Evolutionary conservation across 2,888 invertebrate species (phyloP).

Genomic region (Gryllus longicercus): DNA sequence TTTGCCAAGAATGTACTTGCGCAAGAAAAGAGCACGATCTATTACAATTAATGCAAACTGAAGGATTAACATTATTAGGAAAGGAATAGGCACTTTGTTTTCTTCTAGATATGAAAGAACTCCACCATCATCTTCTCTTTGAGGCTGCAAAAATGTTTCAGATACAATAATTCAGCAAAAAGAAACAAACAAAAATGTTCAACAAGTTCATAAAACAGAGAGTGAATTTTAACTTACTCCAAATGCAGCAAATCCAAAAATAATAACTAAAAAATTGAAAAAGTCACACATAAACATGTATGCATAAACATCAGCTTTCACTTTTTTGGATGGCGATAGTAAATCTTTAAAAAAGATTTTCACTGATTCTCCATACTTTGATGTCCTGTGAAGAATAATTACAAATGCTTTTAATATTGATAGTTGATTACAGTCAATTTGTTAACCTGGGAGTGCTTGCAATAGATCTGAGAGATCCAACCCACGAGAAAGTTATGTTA

Average conservation of each 20-base stretch:
- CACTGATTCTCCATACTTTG: slow-evolving; percentile 67
- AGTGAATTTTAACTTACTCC: slow-evolving; percentile 66
- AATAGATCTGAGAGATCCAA: background rate
- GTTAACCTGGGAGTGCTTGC: background rate
- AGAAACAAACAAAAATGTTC: slow-evolving; percentile 28
- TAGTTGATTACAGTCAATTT: background rate
- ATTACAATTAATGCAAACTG: slow-evolving; percentile 93
- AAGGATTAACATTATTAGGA: slow-evolving; percentile 90
- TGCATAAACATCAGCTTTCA: slow-evolving; percentile 91
- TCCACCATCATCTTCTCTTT: slow-evolving; percentile 86
- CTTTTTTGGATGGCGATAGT: slow-evolving; percentile 73
- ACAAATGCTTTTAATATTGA: background rate
- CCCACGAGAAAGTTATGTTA: background rate
- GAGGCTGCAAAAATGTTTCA: slow-evolving; percentile 57
- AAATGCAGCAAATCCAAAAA: slow-evolving; percentile 95
- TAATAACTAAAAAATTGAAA: slow-evolving; percentile 91
- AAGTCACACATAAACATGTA: slow-evolving; percentile 99
- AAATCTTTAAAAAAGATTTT: slow-evolving; percentile 73
- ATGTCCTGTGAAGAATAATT: slow-evolving; percentile 53
- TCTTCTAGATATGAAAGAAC: slow-evolving; percentile 88
- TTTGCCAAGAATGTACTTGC: slow-evolving; percentile 89
- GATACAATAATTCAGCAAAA: slow-evolving; percentile 25
- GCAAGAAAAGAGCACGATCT: slow-evolving; percentile 90
- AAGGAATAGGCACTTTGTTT: slow-evolving; percentile 92
- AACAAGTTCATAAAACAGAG: background rate